Evolutionary conservation across 2,888 invertebrate species (phyloP).

Genomic region (Charanyca ferruginea): DNA sequence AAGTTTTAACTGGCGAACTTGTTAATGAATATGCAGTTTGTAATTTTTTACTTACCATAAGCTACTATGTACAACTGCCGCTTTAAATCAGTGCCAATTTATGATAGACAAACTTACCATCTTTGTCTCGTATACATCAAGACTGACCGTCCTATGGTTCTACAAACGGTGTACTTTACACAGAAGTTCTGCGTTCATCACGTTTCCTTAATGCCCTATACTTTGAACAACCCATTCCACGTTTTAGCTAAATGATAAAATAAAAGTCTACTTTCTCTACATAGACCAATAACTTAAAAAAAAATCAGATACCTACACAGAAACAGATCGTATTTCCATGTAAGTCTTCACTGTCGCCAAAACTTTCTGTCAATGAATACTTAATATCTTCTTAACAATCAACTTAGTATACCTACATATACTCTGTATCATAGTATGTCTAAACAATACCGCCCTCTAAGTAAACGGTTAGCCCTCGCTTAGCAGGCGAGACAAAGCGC

Average conservation of each 20-base stretch:
- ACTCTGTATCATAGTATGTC: background rate
- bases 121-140: too few relatives aligned
- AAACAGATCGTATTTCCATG: background rate
- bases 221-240: background rate
- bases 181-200: background rate
- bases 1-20: too few relatives aligned
- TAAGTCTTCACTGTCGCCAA: background rate
- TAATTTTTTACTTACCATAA: too few relatives aligned
- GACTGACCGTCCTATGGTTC: background rate
- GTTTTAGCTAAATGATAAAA: background rate
- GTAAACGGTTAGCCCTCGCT: conserved; percentile 42
- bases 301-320: too few relatives aligned
- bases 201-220: background rate
- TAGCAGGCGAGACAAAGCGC: conserved; percentile 39
- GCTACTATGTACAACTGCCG: too few relatives aligned
- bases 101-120: too few relatives aligned
- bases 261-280: background rate
- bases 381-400: background rate
- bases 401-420: background rate
- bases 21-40: too few relatives aligned
- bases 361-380: background rate
- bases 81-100: too few relatives aligned
- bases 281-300: too few relatives aligned
- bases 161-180: background rate
- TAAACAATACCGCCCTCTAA: conserved; percentile 9